phyloP scores from a whole-genome alignment of 2,797 vertebrate species.

The Okamejei kenojei region DNA sequence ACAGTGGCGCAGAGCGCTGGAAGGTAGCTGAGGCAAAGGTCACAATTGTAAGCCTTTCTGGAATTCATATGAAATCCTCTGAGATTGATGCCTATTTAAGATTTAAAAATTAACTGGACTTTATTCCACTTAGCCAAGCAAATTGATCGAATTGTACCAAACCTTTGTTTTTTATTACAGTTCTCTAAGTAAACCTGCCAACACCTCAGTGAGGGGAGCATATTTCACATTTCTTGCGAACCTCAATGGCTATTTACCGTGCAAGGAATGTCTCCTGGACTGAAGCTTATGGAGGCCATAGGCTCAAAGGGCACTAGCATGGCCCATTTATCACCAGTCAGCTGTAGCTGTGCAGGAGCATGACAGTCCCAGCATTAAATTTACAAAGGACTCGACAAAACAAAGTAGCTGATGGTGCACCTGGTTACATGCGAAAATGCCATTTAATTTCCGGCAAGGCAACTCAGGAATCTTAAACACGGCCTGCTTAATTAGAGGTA shows the following conservation, averaged over 20 bases:
- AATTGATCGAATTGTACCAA: constrained; percentile 41
- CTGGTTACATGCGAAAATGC: constrained; percentile 15
- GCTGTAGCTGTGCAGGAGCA: not conserved
- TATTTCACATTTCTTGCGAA: constrained; percentile 42
- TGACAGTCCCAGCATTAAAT: not conserved
- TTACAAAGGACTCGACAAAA: constrained; percentile 7
- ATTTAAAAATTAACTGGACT: constrained; percentile 46
- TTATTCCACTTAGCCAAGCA: constrained; percentile 45
- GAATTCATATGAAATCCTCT: constrained; percentile 16
- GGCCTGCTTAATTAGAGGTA: not conserved
- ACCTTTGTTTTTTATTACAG: constrained; percentile 40
- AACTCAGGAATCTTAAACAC: not conserved
- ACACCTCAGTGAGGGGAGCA: constrained; percentile 39
- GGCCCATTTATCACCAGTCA: constrained; percentile 10
- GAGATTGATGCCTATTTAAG: constrained; percentile 40
- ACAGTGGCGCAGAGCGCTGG: not conserved
- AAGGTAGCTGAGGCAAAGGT: not conserved
- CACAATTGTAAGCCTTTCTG: not conserved
- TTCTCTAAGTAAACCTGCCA: constrained; percentile 39
- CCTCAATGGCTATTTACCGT: constrained; percentile 29
- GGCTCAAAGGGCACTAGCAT: constrained; percentile 13
- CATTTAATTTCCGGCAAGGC: not conserved
- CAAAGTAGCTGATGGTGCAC: not conserved
- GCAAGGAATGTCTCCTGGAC: constrained; percentile 41
- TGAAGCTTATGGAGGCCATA: constrained; percentile 39